These are phyloP conservation scores for Nycticorax nycticorax DNA, from an alignment of 2,113 vertebrate genomes.

Conservation along the genomic window DNA sequence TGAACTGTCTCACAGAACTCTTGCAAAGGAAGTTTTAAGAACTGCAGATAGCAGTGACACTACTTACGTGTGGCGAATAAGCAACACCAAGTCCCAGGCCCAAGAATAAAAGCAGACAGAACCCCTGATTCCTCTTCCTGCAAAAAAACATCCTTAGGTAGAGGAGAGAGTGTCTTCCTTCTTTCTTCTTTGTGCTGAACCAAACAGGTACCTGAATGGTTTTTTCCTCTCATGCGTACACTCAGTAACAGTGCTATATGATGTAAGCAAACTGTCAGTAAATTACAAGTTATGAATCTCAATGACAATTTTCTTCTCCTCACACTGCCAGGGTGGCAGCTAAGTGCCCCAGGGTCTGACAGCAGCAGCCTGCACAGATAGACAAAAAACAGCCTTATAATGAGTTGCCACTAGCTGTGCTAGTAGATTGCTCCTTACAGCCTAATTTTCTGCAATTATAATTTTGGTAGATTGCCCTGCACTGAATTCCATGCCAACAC, in stretches of 20 bases:
- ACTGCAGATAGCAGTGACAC: neutral
- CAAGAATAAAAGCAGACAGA: neutral
- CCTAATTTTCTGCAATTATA: neutral
- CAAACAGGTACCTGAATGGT: neutral
- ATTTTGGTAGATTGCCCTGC: neutral
- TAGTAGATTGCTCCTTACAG: neutral
- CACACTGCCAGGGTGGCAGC: neutral
- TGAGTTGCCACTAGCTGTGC: neutral
- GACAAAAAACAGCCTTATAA: accelerated
- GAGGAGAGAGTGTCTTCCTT: neutral
- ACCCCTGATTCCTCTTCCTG: neutral
- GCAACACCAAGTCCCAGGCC: neutral
- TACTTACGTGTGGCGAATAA: accelerated
- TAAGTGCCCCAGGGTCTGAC: neutral
- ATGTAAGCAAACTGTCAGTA: neutral
- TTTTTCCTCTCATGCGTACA: neutral
- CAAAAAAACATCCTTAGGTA: neutral
- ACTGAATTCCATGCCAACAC: neutral
- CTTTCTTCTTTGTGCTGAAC: neutral
- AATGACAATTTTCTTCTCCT: neutral
- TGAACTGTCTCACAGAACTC: neutral
- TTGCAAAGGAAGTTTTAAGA: neutral
- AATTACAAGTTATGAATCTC: neutral
- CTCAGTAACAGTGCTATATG: neutral
- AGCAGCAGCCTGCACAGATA: neutral